phyloP scores from a whole-genome alignment of 2,888 invertebrate species.

The Myopa tessellatipennis region DNA sequence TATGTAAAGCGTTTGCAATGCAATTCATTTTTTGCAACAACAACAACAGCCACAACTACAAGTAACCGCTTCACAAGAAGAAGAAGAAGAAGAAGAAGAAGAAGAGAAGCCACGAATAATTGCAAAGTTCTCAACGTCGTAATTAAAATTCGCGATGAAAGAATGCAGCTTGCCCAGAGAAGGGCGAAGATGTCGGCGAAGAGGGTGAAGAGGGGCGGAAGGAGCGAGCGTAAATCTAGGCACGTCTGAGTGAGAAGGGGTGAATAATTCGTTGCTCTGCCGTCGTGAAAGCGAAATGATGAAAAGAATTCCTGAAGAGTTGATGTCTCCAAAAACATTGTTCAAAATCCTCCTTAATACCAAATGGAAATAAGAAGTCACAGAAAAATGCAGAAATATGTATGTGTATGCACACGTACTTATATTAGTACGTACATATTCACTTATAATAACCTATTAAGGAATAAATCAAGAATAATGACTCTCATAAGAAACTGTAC shows the following conservation, averaged over 20 bases:
- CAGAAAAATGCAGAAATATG: too few relatives aligned
- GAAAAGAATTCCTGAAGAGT: too few relatives aligned
- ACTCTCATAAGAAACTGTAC: too few relatives aligned
- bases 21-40: slow-evolving; percentile 28
- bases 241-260: not conserved
- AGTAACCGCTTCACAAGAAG: not conserved
- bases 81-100: not conserved
- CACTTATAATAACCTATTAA: too few relatives aligned
- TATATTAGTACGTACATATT: too few relatives aligned
- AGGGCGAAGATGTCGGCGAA: not conserved
- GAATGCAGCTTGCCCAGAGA: not conserved
- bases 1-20: slow-evolving; percentile 16
- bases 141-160: slow-evolving; percentile 30
- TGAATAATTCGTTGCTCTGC: not conserved
- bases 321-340: too few relatives aligned
- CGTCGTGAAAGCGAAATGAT: not conserved
- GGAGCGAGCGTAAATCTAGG: not conserved
- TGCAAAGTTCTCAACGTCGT: slow-evolving; percentile 30
- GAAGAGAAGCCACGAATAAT: slow-evolving; percentile 24
- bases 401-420: too few relatives aligned
- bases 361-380: too few relatives aligned
- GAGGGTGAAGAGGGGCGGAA: not conserved
- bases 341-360: too few relatives aligned
- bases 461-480: too few relatives aligned
- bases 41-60: slow-evolving; percentile 11